Base-by-base conservation (phyloP, 2,113 vertebrate species). In the Myrmecophaga tridactyla region DNA sequence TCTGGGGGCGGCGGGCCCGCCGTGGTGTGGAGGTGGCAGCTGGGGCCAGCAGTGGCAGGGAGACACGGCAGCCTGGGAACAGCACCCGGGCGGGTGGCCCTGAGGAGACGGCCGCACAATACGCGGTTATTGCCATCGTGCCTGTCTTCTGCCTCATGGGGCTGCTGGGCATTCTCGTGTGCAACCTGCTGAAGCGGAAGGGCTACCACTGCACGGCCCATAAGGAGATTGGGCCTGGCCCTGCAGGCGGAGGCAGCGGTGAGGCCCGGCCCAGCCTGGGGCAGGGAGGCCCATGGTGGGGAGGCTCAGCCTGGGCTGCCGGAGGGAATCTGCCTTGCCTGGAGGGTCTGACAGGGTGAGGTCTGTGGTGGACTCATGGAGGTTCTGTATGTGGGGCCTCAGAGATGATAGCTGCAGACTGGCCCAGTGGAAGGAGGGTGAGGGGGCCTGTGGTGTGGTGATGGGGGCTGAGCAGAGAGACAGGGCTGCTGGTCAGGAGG, bases 131-230 rank as follows among this genome's bases (percentile, higher is more conserved):
- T 25, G 99, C 99, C 65, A 98, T 99, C 6, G 99, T 99, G 91
- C 99, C 99, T 0, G 86, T 99, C 89, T 99, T 99, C 98, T 99
- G 99, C 15, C 98, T 99, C 92, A 99, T 99, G 99, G 99, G 99
- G 0, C 97, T 99, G 86, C 41, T 99, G 96, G 99, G 99, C 39
- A 99, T 99, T 98, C 98, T 99, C 86, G 99, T 99, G 94, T 99
- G 99, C 96, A 99, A 99, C 96, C 97, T 99, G 93, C 98, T 99
- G 96, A 99, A 99, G 98, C 99, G 99, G 97, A 99, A 99, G 96
- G 99, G 99, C 46, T 99, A 99, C 97, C 98, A 97, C 96, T 99
- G 99, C 98, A 98, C 97, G 0, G 95, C 99, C 2, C 98, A 99
- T 88, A 99, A 99, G 97, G 99, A 99, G 15, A 97, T 96, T 0